phyloP scores from a whole-genome alignment of 2,797 vertebrate genomes.

The Streptopelia turtur region DNA sequence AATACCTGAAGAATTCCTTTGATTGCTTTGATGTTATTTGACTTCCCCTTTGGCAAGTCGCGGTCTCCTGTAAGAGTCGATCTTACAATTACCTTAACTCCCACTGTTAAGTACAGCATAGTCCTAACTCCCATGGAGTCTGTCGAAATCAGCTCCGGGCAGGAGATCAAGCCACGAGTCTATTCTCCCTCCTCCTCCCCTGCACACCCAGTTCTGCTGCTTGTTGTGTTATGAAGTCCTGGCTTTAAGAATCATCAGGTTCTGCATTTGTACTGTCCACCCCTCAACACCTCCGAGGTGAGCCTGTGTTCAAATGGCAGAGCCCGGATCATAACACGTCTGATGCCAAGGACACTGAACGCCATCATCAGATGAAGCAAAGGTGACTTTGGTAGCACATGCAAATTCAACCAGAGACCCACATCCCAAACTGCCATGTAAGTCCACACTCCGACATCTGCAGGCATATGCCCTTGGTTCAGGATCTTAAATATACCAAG shows the following conservation, averaged over 20 bases:
- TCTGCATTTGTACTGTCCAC: background rate
- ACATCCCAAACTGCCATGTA: conserved; percentile 24
- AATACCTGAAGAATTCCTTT: conserved; percentile 54
- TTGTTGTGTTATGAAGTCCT: background rate
- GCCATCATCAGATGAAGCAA: background rate
- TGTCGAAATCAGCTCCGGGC: conserved; percentile 46
- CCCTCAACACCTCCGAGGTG: background rate
- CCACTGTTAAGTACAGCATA: conserved; percentile 5
- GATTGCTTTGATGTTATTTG: conserved; percentile 62
- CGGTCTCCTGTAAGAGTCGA: conserved; percentile 31
- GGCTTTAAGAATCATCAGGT: background rate
- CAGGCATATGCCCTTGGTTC: background rate
- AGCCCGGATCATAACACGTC: background rate
- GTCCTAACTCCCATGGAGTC: conserved; percentile 30
- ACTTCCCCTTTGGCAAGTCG: conserved; percentile 37
- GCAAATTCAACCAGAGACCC: background rate
- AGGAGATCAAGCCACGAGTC: conserved; percentile 2
- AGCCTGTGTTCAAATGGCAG: background rate
- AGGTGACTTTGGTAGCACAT: background rate
- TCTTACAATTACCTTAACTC: conserved; percentile 59
- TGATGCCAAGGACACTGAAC: background rate
- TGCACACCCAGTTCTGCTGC: conserved; percentile 27
- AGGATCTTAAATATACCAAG: background rate
- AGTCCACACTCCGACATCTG: conserved; percentile 13
- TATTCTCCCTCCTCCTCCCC: background rate